Base-by-base conservation (phyloP, 2,113 vertebrate genomes). In the Cichladusa arquata region DNA sequence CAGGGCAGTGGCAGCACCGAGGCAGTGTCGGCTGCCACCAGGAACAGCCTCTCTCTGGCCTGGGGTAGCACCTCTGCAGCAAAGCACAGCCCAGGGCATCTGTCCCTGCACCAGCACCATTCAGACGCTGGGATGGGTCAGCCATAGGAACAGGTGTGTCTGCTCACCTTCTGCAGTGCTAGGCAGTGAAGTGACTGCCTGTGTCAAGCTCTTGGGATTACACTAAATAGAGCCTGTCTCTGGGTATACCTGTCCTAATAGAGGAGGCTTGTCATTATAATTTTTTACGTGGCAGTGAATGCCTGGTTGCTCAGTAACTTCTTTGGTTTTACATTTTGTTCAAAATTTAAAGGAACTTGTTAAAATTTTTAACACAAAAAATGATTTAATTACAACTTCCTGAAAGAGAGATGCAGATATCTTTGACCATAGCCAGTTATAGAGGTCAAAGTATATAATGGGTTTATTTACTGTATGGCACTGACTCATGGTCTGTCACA, bases 61-160 rank as follows among this genome's bases (percentile, higher is more conserved):
- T 5, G 9, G 33, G 12, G 10, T 33, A 48, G 12, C 50, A 44
- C 10, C 57, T 70, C 47, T 3, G 1, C 62, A 56, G 53, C 62
- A 65, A 53, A 65, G 40, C 42, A 5, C 23, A 38, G 81, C 50
- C 5, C 0, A 7, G 51, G n/a, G 31, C 1, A 0, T 47, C 54
- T 23, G 23, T 40, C 66, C 28, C 36, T 42, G 24, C 54, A 16
- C 24, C 73, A 54, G 5, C 16, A 40, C 45, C 7, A 0, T 38
- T 45, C 50, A 38, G 48, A 8, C 8, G 4, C 22, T 33, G 47
- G 33, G 19, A 16, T n/a, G 48, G 48, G 76, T 45, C 14, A 34
- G n/a, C 10, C 1, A 0, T 14, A 31, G 51, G 51, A 79, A 3
- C 26, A 19, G 26, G 7, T 51, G 40, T 71, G 40, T 54, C 33